These are phyloP conservation scores for Solen grandis DNA, from an alignment of 1,140 invertebrate species.

Conservation along the genomic window DNA sequence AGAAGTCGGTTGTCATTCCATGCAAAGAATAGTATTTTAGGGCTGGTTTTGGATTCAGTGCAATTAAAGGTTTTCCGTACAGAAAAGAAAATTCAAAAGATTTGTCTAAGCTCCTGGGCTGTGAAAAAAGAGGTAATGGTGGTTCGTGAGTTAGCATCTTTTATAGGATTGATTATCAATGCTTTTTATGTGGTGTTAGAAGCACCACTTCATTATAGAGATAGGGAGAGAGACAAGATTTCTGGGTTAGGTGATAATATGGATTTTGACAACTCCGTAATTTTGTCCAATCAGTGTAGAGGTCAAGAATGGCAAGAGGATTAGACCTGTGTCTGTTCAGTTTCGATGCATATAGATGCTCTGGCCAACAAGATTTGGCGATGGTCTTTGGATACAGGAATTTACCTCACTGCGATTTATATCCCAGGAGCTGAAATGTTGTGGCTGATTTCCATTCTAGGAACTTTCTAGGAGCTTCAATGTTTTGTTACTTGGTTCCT, in stretches of 20 bases:
- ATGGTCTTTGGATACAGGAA: constrained; percentile 33
- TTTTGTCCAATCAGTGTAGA: not conserved
- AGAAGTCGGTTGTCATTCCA: constrained; percentile 52
- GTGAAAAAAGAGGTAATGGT: not conserved
- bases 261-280: constrained; percentile 46
- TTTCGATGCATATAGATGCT: constrained; percentile 5
- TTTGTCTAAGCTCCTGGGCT: not conserved
- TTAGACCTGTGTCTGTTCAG: not conserved
- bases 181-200: constrained; percentile 37
- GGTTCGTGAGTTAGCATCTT: constrained; percentile 29
- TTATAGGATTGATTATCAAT: constrained; percentile 40
- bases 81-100: constrained; percentile 48
- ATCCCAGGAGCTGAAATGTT: constrained; percentile 9
- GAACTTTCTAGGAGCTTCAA: constrained; percentile 18
- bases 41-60: constrained; percentile 47
- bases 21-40: constrained; percentile 39
- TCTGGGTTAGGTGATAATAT: constrained; percentile 3
- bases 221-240: constrained; percentile 44
- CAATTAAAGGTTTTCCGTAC: constrained; percentile 48
- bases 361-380: constrained; percentile 32
- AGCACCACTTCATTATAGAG: constrained; percentile 35
- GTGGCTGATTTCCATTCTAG: constrained; percentile 13
- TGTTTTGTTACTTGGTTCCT: constrained; percentile 14
- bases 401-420: constrained; percentile 25
- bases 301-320: constrained; percentile 22